Evolutionary conservation across 2,797 vertebrate genomes (phyloP), one percentile per base, ranked within the genome.

Genomic region (Poliocrania exsul): DNA sequence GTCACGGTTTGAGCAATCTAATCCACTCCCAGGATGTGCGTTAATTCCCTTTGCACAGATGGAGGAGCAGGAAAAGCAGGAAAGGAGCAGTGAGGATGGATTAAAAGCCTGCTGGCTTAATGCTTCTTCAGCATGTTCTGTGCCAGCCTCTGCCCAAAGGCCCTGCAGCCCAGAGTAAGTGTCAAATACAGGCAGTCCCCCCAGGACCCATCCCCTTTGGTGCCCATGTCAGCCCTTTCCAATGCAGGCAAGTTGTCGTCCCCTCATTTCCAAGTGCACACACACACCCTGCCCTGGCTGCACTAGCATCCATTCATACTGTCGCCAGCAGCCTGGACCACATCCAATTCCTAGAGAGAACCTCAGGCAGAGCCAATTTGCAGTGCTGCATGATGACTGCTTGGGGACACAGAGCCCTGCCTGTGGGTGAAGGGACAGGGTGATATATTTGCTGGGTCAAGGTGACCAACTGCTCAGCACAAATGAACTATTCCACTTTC

Each of bases 301-400:
- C n/a, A 21, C 80, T 70, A 93, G 70, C 82, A 86, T 90, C 89
- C 95, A 95, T 94, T 96, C 90, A 96, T 81, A 38, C 89, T 94
- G 95, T 96, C 92, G 44, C 95, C 93, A 95, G 91, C 67, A 96
- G 77, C 82, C 87, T 97, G 96, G 96, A 91, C 49, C 56, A 29
- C 73, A 77, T 92, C 93, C 96, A 96, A 49, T 96, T 97, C 96
- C 95, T 96, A 95, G 95, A 96, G 87, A 96, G 96, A 95, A 82
- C 56, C 71, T 61, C 85, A 92, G 66, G 64, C 77, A 92, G 62
- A 92, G 95, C 93, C 95, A 95, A 73, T 60, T 93, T 88, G 56
- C 90, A 93, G 70, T 9, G 35, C 82, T 67, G 69, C 20, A 4
- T 46, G 42, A 73, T 58, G 84, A 66, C 78, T 77, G 85, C 85